Conservation (phyloP, 2,888 invertebrate genomes). For the Hydrotaea diabolus region DNA sequence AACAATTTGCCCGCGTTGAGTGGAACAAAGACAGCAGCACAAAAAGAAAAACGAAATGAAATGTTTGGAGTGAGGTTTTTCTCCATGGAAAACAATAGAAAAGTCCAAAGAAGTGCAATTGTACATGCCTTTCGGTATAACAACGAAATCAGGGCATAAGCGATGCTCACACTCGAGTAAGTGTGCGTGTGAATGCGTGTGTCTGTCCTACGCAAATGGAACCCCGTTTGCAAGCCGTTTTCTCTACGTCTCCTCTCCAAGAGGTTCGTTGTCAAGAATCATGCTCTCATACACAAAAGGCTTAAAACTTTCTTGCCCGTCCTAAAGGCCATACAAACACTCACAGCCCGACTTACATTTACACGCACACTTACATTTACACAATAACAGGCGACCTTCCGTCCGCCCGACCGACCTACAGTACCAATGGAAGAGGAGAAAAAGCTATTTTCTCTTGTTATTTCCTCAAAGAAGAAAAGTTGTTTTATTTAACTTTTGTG, state of each 20-base stretch:
- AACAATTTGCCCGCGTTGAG: constrained; percentile 10
- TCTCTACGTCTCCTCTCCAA: too few species aligned
- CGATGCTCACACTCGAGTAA: too few species aligned
- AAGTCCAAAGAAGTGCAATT: not conserved
- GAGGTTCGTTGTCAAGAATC: constrained; percentile 5
- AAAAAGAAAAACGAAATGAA: not conserved
- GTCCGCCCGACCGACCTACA: too few species aligned
- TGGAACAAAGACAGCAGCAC: not conserved
- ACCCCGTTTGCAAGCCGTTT: not conserved
- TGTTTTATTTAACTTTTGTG: constrained; percentile 54
- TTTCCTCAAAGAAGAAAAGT: constrained; percentile 29
- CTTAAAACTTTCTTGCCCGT: constrained; percentile 2
- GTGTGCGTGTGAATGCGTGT: not conserved
- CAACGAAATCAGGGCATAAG: constrained; percentile 7
- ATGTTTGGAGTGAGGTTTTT: not conserved
- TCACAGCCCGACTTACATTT: not conserved
- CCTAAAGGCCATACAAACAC: not conserved
- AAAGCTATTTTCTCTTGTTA: constrained; percentile 52
- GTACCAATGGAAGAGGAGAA: not conserved
- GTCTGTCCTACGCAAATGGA: not conserved
- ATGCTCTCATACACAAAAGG: not conserved
- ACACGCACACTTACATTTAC: not conserved
- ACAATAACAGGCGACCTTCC: too few species aligned
- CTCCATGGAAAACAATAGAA: constrained; percentile 4
- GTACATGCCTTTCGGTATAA: not conserved